These are phyloP conservation scores for Glossophaga mutica DNA, from an alignment of 2,797 vertebrate species.

Conservation along the genomic window DNA sequence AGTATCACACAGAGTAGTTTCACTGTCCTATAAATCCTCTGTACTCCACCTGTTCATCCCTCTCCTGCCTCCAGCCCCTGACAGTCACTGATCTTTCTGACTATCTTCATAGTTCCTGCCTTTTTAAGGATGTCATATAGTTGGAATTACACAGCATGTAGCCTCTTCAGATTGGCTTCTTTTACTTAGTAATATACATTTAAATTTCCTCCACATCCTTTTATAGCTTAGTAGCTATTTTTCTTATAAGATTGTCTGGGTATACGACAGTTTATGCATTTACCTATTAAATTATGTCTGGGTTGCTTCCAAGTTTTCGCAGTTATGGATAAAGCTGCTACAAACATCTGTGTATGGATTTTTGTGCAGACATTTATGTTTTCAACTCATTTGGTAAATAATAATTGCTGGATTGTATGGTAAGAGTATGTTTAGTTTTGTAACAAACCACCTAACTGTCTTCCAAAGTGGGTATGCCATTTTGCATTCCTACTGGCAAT, in stretches of 20 bases:
- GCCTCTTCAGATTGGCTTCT: neutral
- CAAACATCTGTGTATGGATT: neutral
- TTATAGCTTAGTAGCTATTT: neutral
- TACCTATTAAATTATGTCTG: neutral
- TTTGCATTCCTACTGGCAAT: neutral
- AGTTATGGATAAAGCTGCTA: neutral
- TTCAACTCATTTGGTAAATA: conserved; percentile 2
- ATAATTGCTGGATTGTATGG: neutral
- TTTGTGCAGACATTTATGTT: neutral
- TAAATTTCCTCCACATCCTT: neutral
- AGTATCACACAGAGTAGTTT: neutral
- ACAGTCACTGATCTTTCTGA: neutral
- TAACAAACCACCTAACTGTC: neutral
- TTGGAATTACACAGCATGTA: neutral
- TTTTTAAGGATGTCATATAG: neutral
- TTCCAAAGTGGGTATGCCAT: neutral
- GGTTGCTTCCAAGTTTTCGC: neutral
- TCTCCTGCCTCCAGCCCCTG: neutral
- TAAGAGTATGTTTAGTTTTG: neutral
- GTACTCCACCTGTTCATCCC: neutral
- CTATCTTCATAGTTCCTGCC: neutral
- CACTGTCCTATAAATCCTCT: neutral
- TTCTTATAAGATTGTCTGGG: neutral
- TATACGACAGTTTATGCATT: neutral
- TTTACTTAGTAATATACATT: neutral